Evolutionary conservation across 37 sponge, comb jelly and placozoan species (phyloP).

Genomic region (Crambe crambe): DNA sequence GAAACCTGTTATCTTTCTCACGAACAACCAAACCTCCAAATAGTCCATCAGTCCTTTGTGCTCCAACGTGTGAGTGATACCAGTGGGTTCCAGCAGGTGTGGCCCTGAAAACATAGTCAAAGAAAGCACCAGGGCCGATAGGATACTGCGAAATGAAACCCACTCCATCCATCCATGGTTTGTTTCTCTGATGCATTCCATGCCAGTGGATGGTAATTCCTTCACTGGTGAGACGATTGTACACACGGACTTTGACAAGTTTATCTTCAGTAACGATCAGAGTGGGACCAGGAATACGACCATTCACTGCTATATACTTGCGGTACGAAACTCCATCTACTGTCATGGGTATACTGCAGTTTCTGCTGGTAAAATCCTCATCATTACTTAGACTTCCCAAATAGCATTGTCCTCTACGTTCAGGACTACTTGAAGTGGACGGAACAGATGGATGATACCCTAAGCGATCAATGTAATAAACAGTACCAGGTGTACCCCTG

Average conservation of each 20-base stretch:
- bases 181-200: conserved; percentile 59
- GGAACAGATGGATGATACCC: background rate
- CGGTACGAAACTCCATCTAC: conserved; percentile 53
- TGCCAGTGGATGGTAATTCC: conserved; percentile 82
- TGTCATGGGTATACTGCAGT: conserved; percentile 41
- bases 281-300: conserved; percentile 59
- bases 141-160: conserved; percentile 62
- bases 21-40: conserved; percentile 71
- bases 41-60: conserved; percentile 75
- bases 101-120: conserved; percentile 66
- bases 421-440: background rate
- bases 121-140: conserved; percentile 39
- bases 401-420: background rate
- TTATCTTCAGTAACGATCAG: conserved; percentile 48
- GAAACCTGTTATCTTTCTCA: background rate
- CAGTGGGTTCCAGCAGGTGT: conserved; percentile 77
- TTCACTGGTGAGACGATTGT: conserved; percentile 62
- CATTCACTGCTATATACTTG: conserved; percentile 47
- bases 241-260: conserved; percentile 40
- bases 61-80: conserved; percentile 82
- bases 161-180: conserved; percentile 84
- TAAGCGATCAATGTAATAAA: background rate
- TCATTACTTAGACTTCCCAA: background rate
- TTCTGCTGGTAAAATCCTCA: background rate
- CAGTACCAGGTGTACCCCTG: background rate